Base-by-base conservation (phyloP, 2,797 vertebrate species). In the Chelmon rostratus region DNA sequence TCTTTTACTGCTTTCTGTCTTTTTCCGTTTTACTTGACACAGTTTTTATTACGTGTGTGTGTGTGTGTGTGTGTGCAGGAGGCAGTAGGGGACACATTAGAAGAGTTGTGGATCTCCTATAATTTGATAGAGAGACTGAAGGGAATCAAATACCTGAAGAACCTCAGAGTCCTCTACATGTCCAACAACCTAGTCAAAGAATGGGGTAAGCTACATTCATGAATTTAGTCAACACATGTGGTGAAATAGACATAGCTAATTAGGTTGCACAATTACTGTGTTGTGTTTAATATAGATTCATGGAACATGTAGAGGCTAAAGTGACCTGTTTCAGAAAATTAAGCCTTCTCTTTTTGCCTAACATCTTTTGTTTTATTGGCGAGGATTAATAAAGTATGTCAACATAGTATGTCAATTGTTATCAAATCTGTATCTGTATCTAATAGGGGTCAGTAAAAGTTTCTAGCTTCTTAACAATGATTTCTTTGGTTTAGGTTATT, bases 161-260 rank as follows among this genome's bases (percentile, higher is more conserved):
- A 97, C 66, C 89, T 99, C 62, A 96, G 94, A 88, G 96, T 99
- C 82, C 96, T 99, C 61, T 98, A 99, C 90, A 99, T 99, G 96
- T 98, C 98, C 81, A 99, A 99, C 94, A 99, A 99, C 92, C 92
- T 97, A 84, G 98, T 99, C 64, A 99, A 98, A 92, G 98, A 99
- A 38, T 99, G 98, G 98, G 97, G 98, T 99, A 90, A 95, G 96
- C 15, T 0, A 18, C 57, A 0, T 21, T 53, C 21, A 65, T n/a
- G 15, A 28, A 19, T 35, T 31, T 8, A 57, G 12, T 37, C 1
- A 56, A 49, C 33, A 42, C 2, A 31, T 31, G 25, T 33, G 10
- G 1, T 3, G 2, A 66, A 44, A 52, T 6, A 2, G 21, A 47
- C 21, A 18, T 5, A 56, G 15, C 37, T 58, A 31, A 21, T 44